Percentiles rank a stretch among this genome's conserved stretches.
phyloP scores from a whole-genome alignment of 2,113 vertebrate species.

The Periophthalmodon schlosseri region DNA sequence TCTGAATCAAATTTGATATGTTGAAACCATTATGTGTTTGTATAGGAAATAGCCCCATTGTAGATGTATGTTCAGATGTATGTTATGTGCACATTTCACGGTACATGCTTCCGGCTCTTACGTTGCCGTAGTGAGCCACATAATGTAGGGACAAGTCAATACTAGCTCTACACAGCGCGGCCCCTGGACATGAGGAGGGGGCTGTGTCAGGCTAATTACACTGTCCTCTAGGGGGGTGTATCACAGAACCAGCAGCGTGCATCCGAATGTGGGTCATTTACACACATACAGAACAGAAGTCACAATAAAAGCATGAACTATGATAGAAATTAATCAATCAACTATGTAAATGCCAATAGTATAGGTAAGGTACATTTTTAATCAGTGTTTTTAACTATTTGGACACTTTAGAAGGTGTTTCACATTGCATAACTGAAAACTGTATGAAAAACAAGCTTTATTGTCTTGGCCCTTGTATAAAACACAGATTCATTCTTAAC shows the following conservation, averaged over 20 bases:
- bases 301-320: neutral
- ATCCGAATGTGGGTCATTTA: slow-evolving; percentile 65
- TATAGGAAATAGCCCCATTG: neutral
- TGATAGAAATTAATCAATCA: neutral
- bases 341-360: neutral
- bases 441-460: too few relatives aligned
- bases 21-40: neutral
- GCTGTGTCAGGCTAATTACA: slow-evolving; percentile 53
- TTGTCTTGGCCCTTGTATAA: too few relatives aligned
- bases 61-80: neutral
- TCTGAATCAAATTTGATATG: neutral
- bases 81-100: neutral
- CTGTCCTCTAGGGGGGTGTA: slow-evolving; percentile 49
- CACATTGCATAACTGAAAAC: too few relatives aligned
- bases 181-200: slow-evolving; percentile 18
- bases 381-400: too few relatives aligned
- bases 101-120: neutral
- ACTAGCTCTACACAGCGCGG: slow-evolving; percentile 17
- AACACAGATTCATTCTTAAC: too few relatives aligned
- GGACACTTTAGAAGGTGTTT: too few relatives aligned
- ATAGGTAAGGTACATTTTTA: too few relatives aligned
- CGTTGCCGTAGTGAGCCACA: slow-evolving; percentile 18
- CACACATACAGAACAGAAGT: slow-evolving; percentile 19
- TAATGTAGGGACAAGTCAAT: slow-evolving; percentile 57
- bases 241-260: slow-evolving; percentile 41